Evolutionary conservation across 2,888 invertebrate species (phyloP).

Genomic region (Platycheirus rosarum): DNA sequence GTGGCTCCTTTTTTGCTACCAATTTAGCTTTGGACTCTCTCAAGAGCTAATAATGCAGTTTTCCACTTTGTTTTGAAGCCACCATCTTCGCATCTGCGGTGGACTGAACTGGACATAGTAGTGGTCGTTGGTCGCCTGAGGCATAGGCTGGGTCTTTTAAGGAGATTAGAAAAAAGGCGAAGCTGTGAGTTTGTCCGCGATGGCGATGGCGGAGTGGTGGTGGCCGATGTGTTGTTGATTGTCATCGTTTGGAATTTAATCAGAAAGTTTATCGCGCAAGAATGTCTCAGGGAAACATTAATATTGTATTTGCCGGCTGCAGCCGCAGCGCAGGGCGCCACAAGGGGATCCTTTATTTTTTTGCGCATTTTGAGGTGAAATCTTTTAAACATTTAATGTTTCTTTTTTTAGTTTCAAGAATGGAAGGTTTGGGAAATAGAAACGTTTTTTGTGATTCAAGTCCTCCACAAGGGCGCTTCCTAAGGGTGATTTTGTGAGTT

Average conservation of each 20-base stretch:
- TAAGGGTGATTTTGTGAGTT: no score
- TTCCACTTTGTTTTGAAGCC: slow-evolving; percentile 47
- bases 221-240: slow-evolving; percentile 28
- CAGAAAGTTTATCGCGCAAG: slow-evolving; percentile 53
- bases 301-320: background rate
- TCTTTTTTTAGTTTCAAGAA: background rate
- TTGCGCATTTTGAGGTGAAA: background rate
- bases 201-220: background rate
- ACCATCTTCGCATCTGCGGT: slow-evolving; percentile 45
- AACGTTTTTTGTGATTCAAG: no score
- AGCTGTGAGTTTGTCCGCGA: slow-evolving; percentile 13
- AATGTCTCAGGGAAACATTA: slow-evolving; percentile 51
- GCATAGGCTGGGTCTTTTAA: slow-evolving; percentile 65
- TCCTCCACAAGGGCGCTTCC: no score
- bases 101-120: background rate
- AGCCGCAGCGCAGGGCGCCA: slow-evolving; percentile 17
- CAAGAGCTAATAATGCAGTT: slow-evolving; percentile 63
- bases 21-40: slow-evolving; percentile 49
- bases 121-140: slow-evolving; percentile 27
- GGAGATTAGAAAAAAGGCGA: slow-evolving; percentile 49
- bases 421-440: background rate
- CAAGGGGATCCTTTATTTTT: slow-evolving; percentile 6
- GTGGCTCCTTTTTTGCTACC: slow-evolving; percentile 57
- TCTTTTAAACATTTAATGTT: background rate
- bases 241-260: slow-evolving; percentile 55